A percentile compares a stretch with the other conserved stretches of the same genome.
phyloP scores from a whole-genome alignment of 2,888 invertebrate genomes.

The Fissipunctia ypsillon region DNA sequence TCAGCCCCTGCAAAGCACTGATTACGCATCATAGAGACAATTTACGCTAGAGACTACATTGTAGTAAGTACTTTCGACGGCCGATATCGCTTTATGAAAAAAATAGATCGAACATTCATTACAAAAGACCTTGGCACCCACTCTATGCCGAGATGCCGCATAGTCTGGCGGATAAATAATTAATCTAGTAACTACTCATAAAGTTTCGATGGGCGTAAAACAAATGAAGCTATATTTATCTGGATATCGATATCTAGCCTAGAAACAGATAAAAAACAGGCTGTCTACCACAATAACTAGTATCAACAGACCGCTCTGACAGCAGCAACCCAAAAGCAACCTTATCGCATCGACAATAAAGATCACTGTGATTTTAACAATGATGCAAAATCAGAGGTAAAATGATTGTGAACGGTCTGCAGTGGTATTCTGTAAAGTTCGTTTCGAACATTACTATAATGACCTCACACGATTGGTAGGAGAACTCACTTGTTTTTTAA shows the following conservation, averaged over 20 bases:
- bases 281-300: no score
- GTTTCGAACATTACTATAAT: background rate
- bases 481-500: background rate
- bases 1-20: background rate
- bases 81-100: background rate
- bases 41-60: background rate
- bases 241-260: conserved; percentile 7
- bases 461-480: background rate
- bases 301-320: no score
- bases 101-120: conserved; percentile 18
- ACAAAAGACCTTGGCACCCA: conserved; percentile 37
- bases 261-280: conserved; percentile 1
- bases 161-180: conserved; percentile 49
- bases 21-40: background rate
- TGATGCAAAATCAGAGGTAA: no score
- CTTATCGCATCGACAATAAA: no score
- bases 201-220: conserved; percentile 12
- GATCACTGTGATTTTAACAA: no score
- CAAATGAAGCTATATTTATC: conserved; percentile 16
- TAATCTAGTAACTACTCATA: conserved; percentile 19
- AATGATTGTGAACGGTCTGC: no score
- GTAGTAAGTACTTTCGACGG: background rate
- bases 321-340: no score
- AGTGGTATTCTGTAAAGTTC: background rate
- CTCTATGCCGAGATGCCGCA: conserved; percentile 30